Base-by-base conservation (phyloP, 2,113 vertebrate species). In the Albula glossodonta region DNA sequence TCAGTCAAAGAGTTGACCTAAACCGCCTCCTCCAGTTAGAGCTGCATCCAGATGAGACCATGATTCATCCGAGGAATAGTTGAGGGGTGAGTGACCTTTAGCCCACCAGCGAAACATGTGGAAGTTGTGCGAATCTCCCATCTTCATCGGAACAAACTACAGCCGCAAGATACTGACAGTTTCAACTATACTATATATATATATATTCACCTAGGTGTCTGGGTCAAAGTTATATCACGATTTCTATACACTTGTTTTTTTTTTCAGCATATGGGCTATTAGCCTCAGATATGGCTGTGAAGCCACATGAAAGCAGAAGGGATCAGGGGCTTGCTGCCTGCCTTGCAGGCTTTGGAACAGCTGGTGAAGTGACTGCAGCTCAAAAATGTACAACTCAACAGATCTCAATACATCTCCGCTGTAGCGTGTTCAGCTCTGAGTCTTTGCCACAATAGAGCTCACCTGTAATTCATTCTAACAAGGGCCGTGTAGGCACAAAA, bases 371-470 rank as follows among this genome's bases (percentile, higher is more conserved):
- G n/a, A 88, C 85, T 83, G 87, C 82, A 86, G 56, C 87, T 85
- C 70, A 60, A 79, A 88, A 10, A 7, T 80, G 74, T 82, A 87
- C 84, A 81, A 85, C 85, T 52, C 56, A 31, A 22, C 70, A 11
- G 70, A 8, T 31, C 31, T 0, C 84, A 41, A 74, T 88, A 90
- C 86, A 85, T 82, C 88, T 84, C 89, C 90, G 81, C 80, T 81
- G 85, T 56, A 82, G 87, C 81, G 77, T 86, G 88, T 87, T 78
- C 78, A 77, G 90, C 77, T 78, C 22, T 66, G 31, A 48, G 15
- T 82, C 51, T 78, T 86, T 77, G 12, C 83, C 86, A 53, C 80
- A 70, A 57, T 25, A 25, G 31, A 79, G 78, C 50, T 31, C 49
- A 49, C 41, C 78, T 50, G 22, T 79, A 49, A 79, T 79, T 49